phyloP scores from a whole-genome alignment of 2,888 invertebrate species.

The Drosophila glabriapex region DNA sequence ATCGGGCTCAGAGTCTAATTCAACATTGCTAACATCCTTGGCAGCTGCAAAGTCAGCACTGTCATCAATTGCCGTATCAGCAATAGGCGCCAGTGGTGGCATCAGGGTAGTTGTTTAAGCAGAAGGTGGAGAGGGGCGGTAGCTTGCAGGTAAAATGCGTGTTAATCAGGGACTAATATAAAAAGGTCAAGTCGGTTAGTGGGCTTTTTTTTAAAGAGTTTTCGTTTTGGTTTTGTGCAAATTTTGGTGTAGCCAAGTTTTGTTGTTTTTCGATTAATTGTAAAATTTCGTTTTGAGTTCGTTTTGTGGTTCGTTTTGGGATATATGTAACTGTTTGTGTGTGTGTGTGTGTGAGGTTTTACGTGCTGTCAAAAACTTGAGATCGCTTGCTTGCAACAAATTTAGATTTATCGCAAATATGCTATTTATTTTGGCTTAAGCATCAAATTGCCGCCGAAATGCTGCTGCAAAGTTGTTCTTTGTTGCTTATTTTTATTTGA shows the following conservation, averaged over 20 bases:
- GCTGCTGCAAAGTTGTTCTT: constrained; percentile 28
- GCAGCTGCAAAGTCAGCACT: constrained; percentile 56
- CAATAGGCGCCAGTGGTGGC: constrained; percentile 70
- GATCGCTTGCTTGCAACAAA: constrained; percentile 46
- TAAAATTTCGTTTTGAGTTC: constrained; percentile 44
- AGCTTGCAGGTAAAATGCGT: constrained; percentile 31
- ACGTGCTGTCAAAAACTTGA: constrained; percentile 68
- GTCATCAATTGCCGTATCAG: constrained; percentile 61
- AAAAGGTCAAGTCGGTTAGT: constrained; percentile 26
- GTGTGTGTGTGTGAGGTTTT: constrained; percentile 8
- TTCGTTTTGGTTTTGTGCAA: constrained; percentile 43
- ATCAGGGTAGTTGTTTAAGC: constrained; percentile 28
- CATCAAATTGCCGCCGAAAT: constrained; percentile 66
- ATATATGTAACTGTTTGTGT: constrained; percentile 14
- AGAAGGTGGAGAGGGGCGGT: background rate
- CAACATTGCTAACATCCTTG: constrained; percentile 24
- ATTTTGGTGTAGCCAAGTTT: constrained; percentile 35
- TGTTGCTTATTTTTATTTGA: constrained; percentile 20
- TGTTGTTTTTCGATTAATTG: constrained; percentile 20
- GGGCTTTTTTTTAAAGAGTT: background rate
- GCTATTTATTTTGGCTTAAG: constrained; percentile 67
- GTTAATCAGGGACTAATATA: constrained; percentile 30
- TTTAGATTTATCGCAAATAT: constrained; percentile 55
- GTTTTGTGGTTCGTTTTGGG: constrained; percentile 39
- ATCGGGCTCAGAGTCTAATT: constrained; percentile 35